A percentile compares a stretch with the other conserved stretches of the same genome.
These are phyloP conservation scores for Ivindomyrus marchei DNA, from an alignment of 2,113 vertebrate genomes.

Conservation along the genomic window DNA sequence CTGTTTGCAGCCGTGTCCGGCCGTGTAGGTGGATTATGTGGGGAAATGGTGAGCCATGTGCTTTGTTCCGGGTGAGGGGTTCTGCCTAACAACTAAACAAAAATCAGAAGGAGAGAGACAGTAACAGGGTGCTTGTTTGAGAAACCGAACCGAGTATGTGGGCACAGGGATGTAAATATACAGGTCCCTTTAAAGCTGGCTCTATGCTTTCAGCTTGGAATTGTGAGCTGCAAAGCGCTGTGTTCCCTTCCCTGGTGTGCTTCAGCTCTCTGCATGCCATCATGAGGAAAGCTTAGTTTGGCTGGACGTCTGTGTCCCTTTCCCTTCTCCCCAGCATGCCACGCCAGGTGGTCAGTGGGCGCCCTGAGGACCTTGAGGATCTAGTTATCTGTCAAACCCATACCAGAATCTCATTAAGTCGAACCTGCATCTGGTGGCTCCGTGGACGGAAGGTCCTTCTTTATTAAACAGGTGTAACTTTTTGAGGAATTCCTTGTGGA, in stretches of 20 bases:
- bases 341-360: neutral
- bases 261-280: neutral
- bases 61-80: neutral
- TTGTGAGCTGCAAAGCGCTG: neutral
- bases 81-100: neutral
- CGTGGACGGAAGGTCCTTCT: neutral
- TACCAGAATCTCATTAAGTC: neutral
- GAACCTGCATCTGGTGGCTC: neutral
- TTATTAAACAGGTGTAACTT: constrained; percentile 2
- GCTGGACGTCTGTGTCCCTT: neutral
- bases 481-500: neutral
- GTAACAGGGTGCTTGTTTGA: neutral
- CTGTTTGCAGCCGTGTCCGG: neutral
- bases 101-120: neutral
- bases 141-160: neutral
- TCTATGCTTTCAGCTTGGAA: neutral
- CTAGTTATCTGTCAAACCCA: neutral
- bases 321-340: neutral
- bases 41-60: neutral
- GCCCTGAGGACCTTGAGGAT: neutral
- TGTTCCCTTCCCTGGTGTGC: neutral
- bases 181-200: neutral
- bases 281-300: neutral
- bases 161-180: neutral
- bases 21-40: neutral